These are phyloP conservation scores for Tarsius wallacei DNA, from an alignment of 2,797 vertebrate genomes.

Conservation along the genomic window DNA sequence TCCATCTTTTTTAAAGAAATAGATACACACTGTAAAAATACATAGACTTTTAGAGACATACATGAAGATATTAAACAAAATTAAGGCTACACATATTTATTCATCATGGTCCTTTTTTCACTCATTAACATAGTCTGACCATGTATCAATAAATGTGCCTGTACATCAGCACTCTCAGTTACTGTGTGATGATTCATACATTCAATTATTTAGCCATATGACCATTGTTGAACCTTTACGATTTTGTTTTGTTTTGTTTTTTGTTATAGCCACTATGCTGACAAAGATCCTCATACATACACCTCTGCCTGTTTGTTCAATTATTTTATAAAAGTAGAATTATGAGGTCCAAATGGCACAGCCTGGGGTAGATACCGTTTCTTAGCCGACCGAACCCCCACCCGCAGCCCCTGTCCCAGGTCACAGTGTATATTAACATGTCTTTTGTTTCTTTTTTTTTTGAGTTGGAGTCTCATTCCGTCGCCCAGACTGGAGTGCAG, in stretches of 20 bases:
- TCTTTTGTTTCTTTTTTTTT: not conserved
- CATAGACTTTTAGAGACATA: not conserved
- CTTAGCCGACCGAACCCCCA: not conserved
- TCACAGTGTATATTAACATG: no score
- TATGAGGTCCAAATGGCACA: not conserved
- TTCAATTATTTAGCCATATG: not conserved
- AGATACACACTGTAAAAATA: slow-evolving; percentile 7
- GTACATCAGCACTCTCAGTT: not conserved
- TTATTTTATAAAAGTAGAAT: slow-evolving; percentile 32
- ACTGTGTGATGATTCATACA: not conserved
- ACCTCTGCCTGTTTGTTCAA: not conserved
- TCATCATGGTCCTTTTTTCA: not conserved
- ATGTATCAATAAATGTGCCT: not conserved
- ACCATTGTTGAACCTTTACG: not conserved
- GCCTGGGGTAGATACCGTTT: not conserved
- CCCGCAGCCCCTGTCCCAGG: not conserved
- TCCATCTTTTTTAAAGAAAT: not conserved
- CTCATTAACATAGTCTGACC: not conserved
- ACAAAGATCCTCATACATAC: not conserved
- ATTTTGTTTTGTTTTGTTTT: not conserved
- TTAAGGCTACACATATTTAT: not conserved
- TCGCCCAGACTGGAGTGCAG: no score
- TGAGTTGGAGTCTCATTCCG: no score
- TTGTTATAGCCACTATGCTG: not conserved
- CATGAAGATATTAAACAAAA: not conserved